phyloP scores from a whole-genome alignment of 2,888 invertebrate genomes.

The Rapana venosa region DNA sequence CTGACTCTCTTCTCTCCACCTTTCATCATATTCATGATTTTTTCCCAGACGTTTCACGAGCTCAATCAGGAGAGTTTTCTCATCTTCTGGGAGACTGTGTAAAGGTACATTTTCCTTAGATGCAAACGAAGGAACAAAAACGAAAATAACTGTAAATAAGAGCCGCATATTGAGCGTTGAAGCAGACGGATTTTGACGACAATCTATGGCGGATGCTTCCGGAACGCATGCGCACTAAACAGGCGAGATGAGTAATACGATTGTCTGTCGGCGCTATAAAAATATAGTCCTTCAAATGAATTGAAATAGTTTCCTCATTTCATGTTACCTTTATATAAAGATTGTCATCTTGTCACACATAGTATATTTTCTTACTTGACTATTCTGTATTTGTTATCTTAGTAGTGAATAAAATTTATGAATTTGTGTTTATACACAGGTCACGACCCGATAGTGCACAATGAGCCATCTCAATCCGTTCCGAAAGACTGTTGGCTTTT shows the following conservation, averaged over 20 bases:
- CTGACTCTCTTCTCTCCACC: conserved; percentile 2
- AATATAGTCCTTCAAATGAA: conserved; percentile 7
- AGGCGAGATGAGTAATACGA: background rate
- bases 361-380: background rate
- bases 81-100: conserved; percentile 16
- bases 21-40: conserved; percentile 1
- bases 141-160: conserved; percentile 25
- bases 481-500: conserved; percentile 66
- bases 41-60: conserved; percentile 38
- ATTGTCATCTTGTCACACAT: background rate
- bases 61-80: conserved; percentile 27
- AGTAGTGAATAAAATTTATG: conserved; percentile 30
- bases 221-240: conserved; percentile 44
- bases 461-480: conserved; percentile 57
- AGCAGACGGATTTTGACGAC: conserved; percentile 39
- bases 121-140: conserved; percentile 34
- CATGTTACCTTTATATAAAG: background rate
- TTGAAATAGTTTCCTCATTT: background rate
- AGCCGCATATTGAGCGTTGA: conserved; percentile 40
- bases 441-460: conserved; percentile 40
- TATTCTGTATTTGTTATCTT: background rate
- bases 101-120: conserved; percentile 34
- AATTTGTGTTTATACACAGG: conserved; percentile 39
- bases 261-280: background rate
- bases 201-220: conserved; percentile 42